A percentile compares a stretch with the other conserved stretches of the same genome.
phyloP scores from a whole-genome alignment of 2,113 vertebrate species.

The Oryzias curvinotus region DNA sequence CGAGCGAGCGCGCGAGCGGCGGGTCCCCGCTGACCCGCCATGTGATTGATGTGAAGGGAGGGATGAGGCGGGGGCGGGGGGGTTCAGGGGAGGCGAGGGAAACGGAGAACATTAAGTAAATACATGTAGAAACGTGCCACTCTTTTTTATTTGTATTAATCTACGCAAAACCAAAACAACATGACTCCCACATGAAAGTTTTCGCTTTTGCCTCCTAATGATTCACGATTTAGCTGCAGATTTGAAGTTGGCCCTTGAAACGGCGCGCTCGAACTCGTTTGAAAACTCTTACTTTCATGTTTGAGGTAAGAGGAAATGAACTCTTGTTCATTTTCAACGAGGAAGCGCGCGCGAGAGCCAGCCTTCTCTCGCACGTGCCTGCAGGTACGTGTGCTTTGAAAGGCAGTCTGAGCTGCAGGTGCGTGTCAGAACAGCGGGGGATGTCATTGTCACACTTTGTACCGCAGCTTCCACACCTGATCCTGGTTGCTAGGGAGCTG shows the following conservation, averaged over 20 bases:
- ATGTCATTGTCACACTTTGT: slow-evolving; percentile 9
- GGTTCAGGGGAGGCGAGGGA: too few relatives aligned
- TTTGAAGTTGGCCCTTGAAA: too few relatives aligned
- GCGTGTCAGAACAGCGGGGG: neutral
- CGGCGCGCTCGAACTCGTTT: too few relatives aligned
- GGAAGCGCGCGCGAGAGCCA: neutral
- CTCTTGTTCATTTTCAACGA: too few relatives aligned
- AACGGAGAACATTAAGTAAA: too few relatives aligned
- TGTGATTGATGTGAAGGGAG: slow-evolving; percentile 57
- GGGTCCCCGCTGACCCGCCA: slow-evolving; percentile 61
- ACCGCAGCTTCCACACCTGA: slow-evolving; percentile 20
- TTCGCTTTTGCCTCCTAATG: neutral
- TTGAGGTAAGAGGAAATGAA: too few relatives aligned
- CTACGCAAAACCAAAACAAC: neutral
- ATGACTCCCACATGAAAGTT: neutral
- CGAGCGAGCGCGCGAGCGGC: slow-evolving; percentile 44
- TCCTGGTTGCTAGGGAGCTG: slow-evolving; percentile 55
- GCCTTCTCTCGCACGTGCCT: neutral
- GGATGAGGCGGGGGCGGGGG: slow-evolving; percentile 4
- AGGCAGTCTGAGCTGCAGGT: neutral
- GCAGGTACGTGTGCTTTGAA: neutral
- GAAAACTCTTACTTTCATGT: too few relatives aligned
- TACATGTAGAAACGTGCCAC: neutral
- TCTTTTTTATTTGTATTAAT: neutral
- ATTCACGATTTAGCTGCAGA: neutral